phyloP scores from a whole-genome alignment of 2,888 invertebrate genomes.

The Anthophora plumipes region DNA sequence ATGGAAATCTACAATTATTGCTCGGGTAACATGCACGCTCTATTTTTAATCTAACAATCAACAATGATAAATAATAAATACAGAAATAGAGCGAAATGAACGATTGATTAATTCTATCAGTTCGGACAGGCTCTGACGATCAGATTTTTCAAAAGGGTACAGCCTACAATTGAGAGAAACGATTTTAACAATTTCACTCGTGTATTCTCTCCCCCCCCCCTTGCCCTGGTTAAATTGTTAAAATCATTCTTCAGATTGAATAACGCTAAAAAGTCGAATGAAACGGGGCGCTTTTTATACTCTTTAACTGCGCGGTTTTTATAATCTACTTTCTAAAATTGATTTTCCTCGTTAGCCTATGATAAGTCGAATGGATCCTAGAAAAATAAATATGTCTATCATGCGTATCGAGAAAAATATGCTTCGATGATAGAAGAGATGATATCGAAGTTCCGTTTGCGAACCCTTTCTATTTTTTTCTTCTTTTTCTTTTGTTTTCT shows the following conservation, averaged over 20 bases:
- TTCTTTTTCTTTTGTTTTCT: neutral
- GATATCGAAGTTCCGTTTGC: constrained; percentile 28
- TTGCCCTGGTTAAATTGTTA: constrained; percentile 5
- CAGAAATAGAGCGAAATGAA: neutral
- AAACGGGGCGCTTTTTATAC: constrained; percentile 27
- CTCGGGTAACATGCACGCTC: constrained; percentile 15
- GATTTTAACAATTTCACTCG: constrained; percentile 34
- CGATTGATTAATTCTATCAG: constrained; percentile 7
- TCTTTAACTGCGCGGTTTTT: constrained; percentile 27
- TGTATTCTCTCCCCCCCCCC: neutral
- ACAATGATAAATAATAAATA: neutral
- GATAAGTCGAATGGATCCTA: constrained; percentile 42
- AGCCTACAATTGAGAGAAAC: constrained; percentile 5
- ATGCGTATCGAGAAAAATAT: constrained; percentile 33
- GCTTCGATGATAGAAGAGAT: constrained; percentile 44
- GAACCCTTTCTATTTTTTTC: neutral
- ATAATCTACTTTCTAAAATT: constrained; percentile 33
- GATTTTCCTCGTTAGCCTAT: constrained; percentile 26
- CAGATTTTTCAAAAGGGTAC: constrained; percentile 35
- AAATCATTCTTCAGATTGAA: constrained; percentile 15
- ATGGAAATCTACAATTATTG: constrained; percentile 3
- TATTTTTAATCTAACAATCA: neutral
- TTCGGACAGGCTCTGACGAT: neutral
- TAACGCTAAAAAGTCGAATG: constrained; percentile 45
- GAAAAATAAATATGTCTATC: constrained; percentile 58